phyloP scores from a whole-genome alignment of 1,140 invertebrate species.

The Lordiphosa collinella region DNA sequence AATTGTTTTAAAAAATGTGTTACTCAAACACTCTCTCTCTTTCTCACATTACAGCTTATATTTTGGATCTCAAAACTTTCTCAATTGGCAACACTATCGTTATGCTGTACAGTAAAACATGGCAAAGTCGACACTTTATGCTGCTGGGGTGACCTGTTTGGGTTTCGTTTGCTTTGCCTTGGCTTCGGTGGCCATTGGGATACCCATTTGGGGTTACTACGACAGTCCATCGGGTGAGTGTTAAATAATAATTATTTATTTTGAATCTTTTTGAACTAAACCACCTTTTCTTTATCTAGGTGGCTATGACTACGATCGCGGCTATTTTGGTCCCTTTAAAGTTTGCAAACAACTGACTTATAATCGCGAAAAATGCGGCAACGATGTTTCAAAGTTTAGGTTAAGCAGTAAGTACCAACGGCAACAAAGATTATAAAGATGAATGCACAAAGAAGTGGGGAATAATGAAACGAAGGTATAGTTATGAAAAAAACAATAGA shows the following conservation, averaged over 20 bases:
- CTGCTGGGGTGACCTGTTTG: conserved; percentile 86
- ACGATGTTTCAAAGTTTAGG: conserved; percentile 87
- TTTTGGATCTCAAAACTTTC: conserved; percentile 50
- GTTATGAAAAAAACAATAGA: no score
- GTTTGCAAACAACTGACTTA: conserved; percentile 90
- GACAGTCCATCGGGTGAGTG: conserved; percentile 81
- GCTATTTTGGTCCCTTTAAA: conserved; percentile 92
- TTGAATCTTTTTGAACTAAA: conserved; percentile 79
- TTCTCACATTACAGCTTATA: conserved; percentile 1
- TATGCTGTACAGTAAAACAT: conserved; percentile 76
- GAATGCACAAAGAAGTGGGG: background rate
- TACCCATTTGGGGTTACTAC: conserved; percentile 90
- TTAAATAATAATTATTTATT: conserved; percentile 9
- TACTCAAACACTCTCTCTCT: conserved; percentile 5
- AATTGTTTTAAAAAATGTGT: conserved; percentile 14
- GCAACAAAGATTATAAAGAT: no score
- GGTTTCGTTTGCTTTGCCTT: conserved; percentile 89
- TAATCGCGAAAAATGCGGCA: conserved; percentile 89
- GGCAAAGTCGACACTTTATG: conserved; percentile 83
- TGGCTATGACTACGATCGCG: conserved; percentile 82
- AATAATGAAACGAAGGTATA: no score
- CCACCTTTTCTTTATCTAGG: conserved; percentile 19
- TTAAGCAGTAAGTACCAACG: conserved; percentile 84
- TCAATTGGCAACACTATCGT: conserved; percentile 45
- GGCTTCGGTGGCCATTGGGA: conserved; percentile 86